phyloP scores from a whole-genome alignment of 2,113 vertebrate species.

The Xiphophorus maculatus region DNA sequence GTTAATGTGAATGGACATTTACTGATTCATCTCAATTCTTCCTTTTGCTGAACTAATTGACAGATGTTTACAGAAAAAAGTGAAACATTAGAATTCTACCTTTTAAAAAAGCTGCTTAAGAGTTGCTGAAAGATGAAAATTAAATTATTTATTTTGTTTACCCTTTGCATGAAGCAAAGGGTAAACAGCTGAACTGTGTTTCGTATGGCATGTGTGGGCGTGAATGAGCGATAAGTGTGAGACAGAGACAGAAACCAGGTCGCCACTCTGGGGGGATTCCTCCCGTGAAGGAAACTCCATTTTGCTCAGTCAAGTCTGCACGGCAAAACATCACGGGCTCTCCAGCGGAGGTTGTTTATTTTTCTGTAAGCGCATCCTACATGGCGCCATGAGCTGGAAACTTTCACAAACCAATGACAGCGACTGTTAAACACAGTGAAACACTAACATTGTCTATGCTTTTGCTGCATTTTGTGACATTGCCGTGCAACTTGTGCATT shows the following conservation, averaged over 20 bases:
- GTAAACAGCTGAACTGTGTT: constrained; percentile 22
- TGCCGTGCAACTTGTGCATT: not conserved
- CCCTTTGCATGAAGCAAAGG: not conserved
- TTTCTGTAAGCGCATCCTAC: not conserved
- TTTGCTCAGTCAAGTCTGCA: constrained; percentile 25
- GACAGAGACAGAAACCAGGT: constrained; percentile 48
- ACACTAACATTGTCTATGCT: not conserved
- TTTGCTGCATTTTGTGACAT: not conserved
- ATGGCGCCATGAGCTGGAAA: not conserved
- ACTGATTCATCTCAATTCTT: not conserved
- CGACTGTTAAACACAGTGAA: not conserved
- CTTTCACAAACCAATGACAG: not conserved
- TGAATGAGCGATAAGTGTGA: constrained; percentile 21
- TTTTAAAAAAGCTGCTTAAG: not conserved
- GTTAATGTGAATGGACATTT: not conserved
- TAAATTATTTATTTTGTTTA: not conserved
- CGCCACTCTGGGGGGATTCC: constrained; percentile 64
- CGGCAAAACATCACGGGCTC: constrained; percentile 40
- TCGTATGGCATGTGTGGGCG: constrained; percentile 14
- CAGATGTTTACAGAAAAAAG: too few relatives aligned
- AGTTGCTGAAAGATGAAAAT: not conserved
- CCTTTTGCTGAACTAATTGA: too few relatives aligned
- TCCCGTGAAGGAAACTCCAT: constrained; percentile 70
- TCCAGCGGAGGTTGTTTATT: constrained; percentile 8
- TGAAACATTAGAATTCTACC: not conserved